A percentile compares a stretch with the other conserved stretches of the same genome.
phyloP scores from a whole-genome alignment of 2,797 vertebrate genomes.

The Pangasius sanitwongsei region DNA sequence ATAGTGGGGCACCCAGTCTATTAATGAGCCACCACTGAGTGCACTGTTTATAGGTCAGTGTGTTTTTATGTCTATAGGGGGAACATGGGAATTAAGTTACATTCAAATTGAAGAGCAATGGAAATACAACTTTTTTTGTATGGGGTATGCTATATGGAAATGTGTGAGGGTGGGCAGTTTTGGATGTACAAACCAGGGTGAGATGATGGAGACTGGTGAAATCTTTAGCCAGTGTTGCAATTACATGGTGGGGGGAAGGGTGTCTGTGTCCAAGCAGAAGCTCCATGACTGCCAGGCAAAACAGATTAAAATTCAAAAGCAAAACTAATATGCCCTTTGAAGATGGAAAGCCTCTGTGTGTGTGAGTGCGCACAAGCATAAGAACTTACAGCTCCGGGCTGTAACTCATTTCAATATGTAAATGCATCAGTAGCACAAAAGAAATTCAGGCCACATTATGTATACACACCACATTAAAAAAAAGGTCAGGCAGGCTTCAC shows the following conservation, averaged over 20 bases:
- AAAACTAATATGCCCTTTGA: conserved; percentile 74
- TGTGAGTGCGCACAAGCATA: conserved; percentile 40
- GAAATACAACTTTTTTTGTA: not conserved
- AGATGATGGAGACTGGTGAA: conserved; percentile 35
- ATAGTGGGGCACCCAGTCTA: not conserved
- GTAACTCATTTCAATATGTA: conserved; percentile 58
- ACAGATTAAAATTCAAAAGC: conserved; percentile 77
- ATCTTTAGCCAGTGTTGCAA: conserved; percentile 63
- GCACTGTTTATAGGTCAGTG: not conserved
- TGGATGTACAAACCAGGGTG: conserved; percentile 19
- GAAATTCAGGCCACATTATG: conserved; percentile 50
- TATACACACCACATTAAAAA: conserved; percentile 36
- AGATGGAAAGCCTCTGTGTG: conserved; percentile 36
- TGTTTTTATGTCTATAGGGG: conserved; percentile 20
- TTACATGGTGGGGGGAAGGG: conserved; percentile 58
- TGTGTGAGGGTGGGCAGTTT: not conserved
- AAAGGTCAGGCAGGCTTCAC: conserved; percentile 24
- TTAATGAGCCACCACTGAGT: not conserved
- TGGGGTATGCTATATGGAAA: not conserved
- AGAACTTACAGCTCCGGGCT: conserved; percentile 55
- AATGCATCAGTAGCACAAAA: conserved; percentile 51
- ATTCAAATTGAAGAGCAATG: not conserved
- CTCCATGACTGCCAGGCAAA: conserved; percentile 62
- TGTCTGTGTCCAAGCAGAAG: conserved; percentile 66
- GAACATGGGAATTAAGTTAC: not conserved